Conservation (phyloP, 1,140 invertebrate species). For the Geopemphigus sp. region DNA sequence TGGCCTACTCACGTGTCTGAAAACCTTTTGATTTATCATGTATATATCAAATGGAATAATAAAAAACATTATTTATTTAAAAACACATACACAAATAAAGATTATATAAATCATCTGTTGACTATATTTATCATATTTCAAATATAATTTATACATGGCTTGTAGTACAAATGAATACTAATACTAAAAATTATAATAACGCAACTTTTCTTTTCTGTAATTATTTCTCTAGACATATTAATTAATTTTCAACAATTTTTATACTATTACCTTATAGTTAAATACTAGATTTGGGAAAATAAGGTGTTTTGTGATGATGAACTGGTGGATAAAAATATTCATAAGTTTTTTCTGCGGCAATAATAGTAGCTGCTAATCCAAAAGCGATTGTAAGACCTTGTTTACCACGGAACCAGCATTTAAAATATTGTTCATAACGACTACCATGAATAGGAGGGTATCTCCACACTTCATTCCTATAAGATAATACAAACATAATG, state of each 20-base stretch:
- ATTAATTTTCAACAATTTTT: neutral
- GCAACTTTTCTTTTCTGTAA: neutral
- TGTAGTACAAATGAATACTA: slow-evolving; percentile 17
- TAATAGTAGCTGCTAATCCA: slow-evolving; percentile 28
- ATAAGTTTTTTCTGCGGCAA: slow-evolving; percentile 27
- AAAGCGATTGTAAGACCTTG: slow-evolving; percentile 23
- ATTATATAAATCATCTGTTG: neutral
- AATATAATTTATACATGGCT: neutral
- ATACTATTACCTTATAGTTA: neutral
- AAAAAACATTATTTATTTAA: too few species aligned
- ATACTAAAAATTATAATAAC: neutral
- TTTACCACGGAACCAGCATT: slow-evolving; percentile 41
- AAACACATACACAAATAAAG: too few species aligned
- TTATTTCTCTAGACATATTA: neutral
- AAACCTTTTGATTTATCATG: too few species aligned
- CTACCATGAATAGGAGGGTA: slow-evolving; percentile 54
- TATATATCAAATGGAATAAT: too few species aligned
- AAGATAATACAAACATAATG: slow-evolving; percentile 51
- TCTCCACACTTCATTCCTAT: slow-evolving; percentile 78
- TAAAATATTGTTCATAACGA: slow-evolving; percentile 33
- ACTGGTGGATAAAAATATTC: slow-evolving; percentile 19
- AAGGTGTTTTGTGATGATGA: slow-evolving; percentile 42
- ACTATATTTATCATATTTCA: neutral
- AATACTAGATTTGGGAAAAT: slow-evolving; percentile 30
- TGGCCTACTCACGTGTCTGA: too few species aligned